Conservation (phyloP, 2,113 vertebrate species). For the Prolemur simus region DNA sequence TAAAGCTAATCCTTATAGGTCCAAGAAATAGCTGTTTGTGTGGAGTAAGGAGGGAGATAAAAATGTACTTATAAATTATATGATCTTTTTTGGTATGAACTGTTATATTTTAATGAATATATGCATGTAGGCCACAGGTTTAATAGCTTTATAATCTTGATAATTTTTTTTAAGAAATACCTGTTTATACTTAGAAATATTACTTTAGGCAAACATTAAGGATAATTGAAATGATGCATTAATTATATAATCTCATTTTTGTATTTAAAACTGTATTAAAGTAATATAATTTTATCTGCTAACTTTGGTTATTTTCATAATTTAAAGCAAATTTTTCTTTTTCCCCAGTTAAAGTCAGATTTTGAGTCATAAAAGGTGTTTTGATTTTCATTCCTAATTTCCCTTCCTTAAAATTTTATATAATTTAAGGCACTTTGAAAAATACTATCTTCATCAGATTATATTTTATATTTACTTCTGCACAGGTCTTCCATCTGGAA, state of each 20-base stretch:
- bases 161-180: background rate
- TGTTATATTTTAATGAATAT: constrained; percentile 1
- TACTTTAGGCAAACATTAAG: background rate
- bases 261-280: background rate
- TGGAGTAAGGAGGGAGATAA: background rate
- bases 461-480: constrained; percentile 60
- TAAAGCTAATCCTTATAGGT: background rate
- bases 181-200: constrained; percentile 26
- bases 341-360: constrained; percentile 3
- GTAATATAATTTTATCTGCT: constrained; percentile 13
- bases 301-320: constrained; percentile 39
- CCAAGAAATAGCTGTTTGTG: background rate
- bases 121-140: background rate
- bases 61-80: background rate
- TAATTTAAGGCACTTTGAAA: constrained; percentile 6
- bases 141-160: constrained; percentile 15
- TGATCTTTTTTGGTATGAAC: background rate
- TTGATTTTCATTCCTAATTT: background rate
- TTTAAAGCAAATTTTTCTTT: constrained; percentile 41
- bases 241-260: constrained; percentile 3
- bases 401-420: background rate
- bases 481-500: constrained; percentile 83
- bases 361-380: background rate
- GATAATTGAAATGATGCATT: background rate
- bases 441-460: background rate